Evolutionary conservation across 2,888 invertebrate species (phyloP).

Genomic region (Actias luna): DNA sequence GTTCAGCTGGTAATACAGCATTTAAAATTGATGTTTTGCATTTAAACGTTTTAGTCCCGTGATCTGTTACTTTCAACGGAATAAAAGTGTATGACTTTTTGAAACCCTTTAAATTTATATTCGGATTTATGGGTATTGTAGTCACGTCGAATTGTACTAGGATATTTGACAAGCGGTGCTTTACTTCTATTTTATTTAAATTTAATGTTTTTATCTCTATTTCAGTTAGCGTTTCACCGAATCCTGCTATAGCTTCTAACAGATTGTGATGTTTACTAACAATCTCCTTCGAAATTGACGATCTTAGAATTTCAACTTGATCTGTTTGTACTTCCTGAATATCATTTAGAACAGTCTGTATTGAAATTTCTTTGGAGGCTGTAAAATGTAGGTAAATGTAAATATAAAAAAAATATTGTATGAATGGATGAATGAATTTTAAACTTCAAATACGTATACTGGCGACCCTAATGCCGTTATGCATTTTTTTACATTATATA

Average conservation of each 20-base stretch:
- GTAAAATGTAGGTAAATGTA: constrained; percentile 22
- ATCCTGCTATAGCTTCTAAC: constrained; percentile 46
- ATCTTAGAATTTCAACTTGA: background rate
- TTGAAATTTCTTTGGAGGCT: constrained; percentile 42
- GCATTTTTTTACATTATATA: no score
- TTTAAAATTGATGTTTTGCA: constrained; percentile 60
- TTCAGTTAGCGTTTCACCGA: constrained; percentile 45
- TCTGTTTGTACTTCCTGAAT: background rate
- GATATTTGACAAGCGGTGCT: constrained; percentile 59
- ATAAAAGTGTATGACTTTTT: constrained; percentile 41
- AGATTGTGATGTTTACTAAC: constrained; percentile 23
- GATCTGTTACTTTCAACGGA: constrained; percentile 42
- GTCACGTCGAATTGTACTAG: constrained; percentile 61
- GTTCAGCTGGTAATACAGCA: constrained; percentile 63
- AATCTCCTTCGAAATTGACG: background rate
- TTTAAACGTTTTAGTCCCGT: constrained; percentile 54
- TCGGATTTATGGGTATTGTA: constrained; percentile 36
- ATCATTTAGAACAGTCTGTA: constrained; percentile 37
- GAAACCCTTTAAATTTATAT: constrained; percentile 24
- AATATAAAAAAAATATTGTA: constrained; percentile 4
- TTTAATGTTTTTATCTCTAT: constrained; percentile 55
- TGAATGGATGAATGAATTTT: no score
- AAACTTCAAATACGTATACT: no score
- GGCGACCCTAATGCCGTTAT: no score
- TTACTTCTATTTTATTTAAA: constrained; percentile 55